Conservation (phyloP, 2,797 vertebrate genomes). For the Carduelis carduelis region DNA sequence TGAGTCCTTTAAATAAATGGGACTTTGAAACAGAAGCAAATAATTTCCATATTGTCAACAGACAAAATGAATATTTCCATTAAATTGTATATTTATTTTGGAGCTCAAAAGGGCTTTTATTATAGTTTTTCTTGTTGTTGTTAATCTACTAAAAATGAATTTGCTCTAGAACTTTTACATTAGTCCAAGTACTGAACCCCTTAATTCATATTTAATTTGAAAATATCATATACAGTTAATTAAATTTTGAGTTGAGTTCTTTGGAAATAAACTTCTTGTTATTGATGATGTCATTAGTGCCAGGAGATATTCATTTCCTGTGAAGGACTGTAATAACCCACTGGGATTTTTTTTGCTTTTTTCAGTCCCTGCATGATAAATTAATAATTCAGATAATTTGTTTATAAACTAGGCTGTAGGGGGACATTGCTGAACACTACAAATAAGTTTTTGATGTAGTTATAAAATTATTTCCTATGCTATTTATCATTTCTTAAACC, state of each 20-base stretch:
- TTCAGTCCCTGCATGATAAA: constrained; percentile 67
- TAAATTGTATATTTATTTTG: constrained; percentile 33
- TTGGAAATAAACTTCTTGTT: constrained; percentile 68
- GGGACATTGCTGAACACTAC: constrained; percentile 46
- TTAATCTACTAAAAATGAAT: constrained; percentile 65
- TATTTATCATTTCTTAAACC: constrained; percentile 56
- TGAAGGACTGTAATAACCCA: constrained; percentile 54
- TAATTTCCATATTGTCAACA: constrained; percentile 54
- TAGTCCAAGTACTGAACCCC: constrained; percentile 48
- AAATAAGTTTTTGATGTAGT: constrained; percentile 63
- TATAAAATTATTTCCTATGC: constrained; percentile 55
- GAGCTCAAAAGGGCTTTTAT: constrained; percentile 1
- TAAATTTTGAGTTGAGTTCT: constrained; percentile 70
- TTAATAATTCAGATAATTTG: constrained; percentile 65
- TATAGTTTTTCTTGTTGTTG: constrained; percentile 10
- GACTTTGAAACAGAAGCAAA: constrained; percentile 57
- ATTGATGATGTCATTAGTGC: constrained; percentile 69
- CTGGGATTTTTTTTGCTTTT: constrained; percentile 32
- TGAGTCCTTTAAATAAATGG: constrained; percentile 57
- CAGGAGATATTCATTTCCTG: constrained; percentile 69
- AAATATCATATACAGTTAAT: constrained; percentile 59
- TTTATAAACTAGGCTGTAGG: constrained; percentile 54
- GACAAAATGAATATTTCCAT: constrained; percentile 40
- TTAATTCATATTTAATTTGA: constrained; percentile 73
- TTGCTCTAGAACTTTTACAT: constrained; percentile 45